Evolutionary conservation across 2,113 vertebrate genomes (phyloP).

Genomic region (Geothlypis trichas): DNA sequence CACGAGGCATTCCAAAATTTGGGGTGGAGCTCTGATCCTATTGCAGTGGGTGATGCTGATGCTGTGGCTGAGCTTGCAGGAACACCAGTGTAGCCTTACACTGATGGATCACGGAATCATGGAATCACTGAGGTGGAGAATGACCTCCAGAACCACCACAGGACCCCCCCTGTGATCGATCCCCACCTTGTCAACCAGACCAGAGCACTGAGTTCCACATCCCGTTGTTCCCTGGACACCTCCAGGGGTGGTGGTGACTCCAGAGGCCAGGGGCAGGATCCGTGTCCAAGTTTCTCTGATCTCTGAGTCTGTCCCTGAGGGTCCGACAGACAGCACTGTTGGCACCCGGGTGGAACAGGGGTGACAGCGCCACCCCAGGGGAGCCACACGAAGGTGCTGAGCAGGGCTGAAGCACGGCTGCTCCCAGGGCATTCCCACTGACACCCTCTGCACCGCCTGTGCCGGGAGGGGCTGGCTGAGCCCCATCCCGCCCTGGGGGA

Average conservation of each 20-base stretch:
- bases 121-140: not conserved
- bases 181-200: not conserved
- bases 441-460: accelerated
- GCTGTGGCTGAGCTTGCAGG: not conserved
- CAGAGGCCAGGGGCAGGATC: not conserved
- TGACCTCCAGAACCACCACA: not conserved
- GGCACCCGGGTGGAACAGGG: not conserved
- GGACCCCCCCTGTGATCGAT: not conserved
- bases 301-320: not conserved
- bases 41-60: accelerated
- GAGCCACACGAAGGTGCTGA: not conserved
- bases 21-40: not conserved
- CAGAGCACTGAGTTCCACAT: not conserved
- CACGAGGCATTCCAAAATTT: not conserved
- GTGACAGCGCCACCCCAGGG: not conserved
- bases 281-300: accelerated
- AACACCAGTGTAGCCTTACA: accelerated
- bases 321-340: not conserved
- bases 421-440: accelerated
- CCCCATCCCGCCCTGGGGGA: not conserved
- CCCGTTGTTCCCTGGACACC: not conserved
- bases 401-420: not conserved
- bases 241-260: not conserved
- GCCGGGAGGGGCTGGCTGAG: not conserved
- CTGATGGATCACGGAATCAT: accelerated